Percentiles rank a stretch among this genome's conserved stretches.
phyloP scores from a whole-genome alignment of 2,113 vertebrate genomes.

The Nycticryphes semicollaris region DNA sequence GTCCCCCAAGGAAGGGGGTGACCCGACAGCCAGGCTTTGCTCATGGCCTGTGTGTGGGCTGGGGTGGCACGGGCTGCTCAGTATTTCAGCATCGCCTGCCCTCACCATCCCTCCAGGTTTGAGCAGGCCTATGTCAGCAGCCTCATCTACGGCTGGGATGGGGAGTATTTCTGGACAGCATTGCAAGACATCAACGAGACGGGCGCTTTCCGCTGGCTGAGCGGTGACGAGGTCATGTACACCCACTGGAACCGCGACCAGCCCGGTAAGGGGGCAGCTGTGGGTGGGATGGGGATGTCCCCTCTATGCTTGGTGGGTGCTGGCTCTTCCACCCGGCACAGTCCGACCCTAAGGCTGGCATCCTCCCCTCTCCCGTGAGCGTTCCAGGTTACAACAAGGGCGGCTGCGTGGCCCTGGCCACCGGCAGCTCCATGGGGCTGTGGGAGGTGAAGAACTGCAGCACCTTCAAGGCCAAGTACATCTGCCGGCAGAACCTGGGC shows the following conservation, averaged over 20 bases:
- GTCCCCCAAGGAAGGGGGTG: not conserved
- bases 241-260: constrained; percentile 97
- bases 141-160: constrained; percentile 86
- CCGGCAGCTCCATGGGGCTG: constrained; percentile 85
- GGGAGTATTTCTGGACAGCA: constrained; percentile 89
- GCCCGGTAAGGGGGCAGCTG: constrained; percentile 74
- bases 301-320: fast-evolving
- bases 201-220: constrained; percentile 87
- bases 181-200: constrained; percentile 83
- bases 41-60: not conserved
- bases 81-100: not conserved
- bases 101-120: constrained; percentile 74
- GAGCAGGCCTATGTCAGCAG: constrained; percentile 95
- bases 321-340: not conserved
- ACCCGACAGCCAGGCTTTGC: not conserved
- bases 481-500: constrained; percentile 90
- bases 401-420: constrained; percentile 90
- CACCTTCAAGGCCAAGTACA: constrained; percentile 86
- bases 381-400: constrained; percentile 77
- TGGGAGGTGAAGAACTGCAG: constrained; percentile 91
- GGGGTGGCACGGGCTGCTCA: not conserved
- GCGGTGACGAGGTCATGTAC: constrained; percentile 85
- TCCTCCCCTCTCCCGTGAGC: constrained; percentile 31
- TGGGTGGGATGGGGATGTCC: not conserved
- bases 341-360: not conserved